phyloP scores from a whole-genome alignment of 2,888 invertebrate genomes.

The Tiliacea citrago region DNA sequence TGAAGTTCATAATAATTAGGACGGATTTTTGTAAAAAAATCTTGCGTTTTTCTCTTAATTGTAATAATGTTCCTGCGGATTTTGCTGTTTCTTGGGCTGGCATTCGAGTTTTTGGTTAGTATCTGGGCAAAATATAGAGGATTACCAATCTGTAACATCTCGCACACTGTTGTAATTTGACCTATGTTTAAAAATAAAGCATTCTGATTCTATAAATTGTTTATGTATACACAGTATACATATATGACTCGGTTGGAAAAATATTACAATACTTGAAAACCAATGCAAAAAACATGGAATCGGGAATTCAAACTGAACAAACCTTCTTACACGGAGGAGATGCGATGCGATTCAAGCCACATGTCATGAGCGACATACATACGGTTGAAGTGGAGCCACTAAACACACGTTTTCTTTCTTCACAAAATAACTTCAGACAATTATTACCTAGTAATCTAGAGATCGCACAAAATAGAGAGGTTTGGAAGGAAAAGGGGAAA shows the following conservation, averaged over 20 bases:
- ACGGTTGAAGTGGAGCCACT: constrained; percentile 33
- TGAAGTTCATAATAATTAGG: constrained; percentile 62
- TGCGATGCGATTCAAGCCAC: constrained; percentile 58
- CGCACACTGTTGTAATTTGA: too few relatives aligned
- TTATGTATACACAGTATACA: background rate
- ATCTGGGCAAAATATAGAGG: background rate
- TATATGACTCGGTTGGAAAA: background rate
- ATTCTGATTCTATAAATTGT: background rate
- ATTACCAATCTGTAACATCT: too few relatives aligned
- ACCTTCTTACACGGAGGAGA: constrained; percentile 47
- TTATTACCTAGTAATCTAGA: too few relatives aligned
- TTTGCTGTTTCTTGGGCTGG: background rate
- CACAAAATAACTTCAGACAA: background rate
- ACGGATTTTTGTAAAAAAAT: constrained; percentile 42
- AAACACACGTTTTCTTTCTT: background rate
- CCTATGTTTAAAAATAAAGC: too few relatives aligned
- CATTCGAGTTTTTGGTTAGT: background rate
- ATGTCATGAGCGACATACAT: constrained; percentile 53
- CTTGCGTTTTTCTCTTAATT: constrained; percentile 16
- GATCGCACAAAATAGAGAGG: too few relatives aligned
- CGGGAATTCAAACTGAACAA: background rate
- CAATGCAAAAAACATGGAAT: background rate
- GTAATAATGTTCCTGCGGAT: constrained; percentile 20
- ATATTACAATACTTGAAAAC: background rate
- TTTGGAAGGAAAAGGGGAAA: too few relatives aligned